Percentiles rank a stretch among this genome's conserved stretches.
phyloP scores from a whole-genome alignment of 1,140 invertebrate species.

The Pseudomyrmex pallidus region DNA sequence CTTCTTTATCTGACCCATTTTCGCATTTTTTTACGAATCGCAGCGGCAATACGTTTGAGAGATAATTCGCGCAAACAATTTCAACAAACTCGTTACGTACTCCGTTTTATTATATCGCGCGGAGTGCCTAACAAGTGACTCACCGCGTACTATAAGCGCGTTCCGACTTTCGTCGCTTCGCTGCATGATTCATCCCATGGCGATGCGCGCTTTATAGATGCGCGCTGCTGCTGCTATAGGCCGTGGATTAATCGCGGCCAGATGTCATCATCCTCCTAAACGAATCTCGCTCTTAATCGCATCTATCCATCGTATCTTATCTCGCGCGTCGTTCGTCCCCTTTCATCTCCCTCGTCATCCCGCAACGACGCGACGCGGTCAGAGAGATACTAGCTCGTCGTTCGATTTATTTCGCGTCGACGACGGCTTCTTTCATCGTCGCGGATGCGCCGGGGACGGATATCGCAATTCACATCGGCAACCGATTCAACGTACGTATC shows the following conservation, averaged over 20 bases:
- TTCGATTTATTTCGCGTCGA: slow-evolving; percentile 35
- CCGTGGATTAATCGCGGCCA: slow-evolving; percentile 2
- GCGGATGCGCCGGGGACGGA: not conserved
- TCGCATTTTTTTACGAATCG: not conserved
- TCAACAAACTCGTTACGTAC: not conserved
- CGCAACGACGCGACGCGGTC: not conserved
- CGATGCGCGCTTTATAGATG: not conserved
- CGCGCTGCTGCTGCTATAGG: not conserved
- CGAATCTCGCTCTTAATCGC: slow-evolving; percentile 34
- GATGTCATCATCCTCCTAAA: slow-evolving; percentile 29
- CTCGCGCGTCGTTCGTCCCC: not conserved
- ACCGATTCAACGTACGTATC: slow-evolving; percentile 10
- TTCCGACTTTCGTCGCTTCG: slow-evolving; percentile 3
- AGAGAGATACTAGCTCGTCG: too few relatives aligned
- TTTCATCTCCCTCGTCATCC: slow-evolving; percentile 10
- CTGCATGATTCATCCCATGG: not conserved
- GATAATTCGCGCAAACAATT: not conserved
- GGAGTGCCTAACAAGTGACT: not conserved
- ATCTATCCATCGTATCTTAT: slow-evolving; percentile 18
- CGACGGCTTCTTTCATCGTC: not conserved
- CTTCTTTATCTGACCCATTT: not conserved
- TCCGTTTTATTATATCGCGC: not conserved
- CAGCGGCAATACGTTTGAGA: not conserved
- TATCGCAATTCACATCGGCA: slow-evolving; percentile 16
- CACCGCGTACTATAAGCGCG: too few relatives aligned